Base-by-base conservation (phyloP, 1,140 invertebrate species). In the Pteromalus puparum region DNA sequence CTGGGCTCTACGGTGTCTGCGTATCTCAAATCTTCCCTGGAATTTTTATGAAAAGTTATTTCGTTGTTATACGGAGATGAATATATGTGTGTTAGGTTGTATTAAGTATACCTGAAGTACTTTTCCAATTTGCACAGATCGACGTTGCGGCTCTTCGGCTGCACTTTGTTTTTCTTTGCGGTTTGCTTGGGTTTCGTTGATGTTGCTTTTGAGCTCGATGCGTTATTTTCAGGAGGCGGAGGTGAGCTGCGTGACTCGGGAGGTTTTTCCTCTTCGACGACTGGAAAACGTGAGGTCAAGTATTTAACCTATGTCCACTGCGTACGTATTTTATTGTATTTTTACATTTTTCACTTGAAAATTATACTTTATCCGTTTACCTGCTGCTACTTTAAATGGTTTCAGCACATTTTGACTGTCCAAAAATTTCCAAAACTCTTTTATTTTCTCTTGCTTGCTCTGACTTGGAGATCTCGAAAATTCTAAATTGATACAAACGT, bases 401-500 rank as follows among this genome's bases (percentile, higher is more conserved):
- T 86, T 73, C 18, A 89, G 67, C 2, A 48, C 30, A 24, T 68
- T 42, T 65, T 83, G 80, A 13, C 18, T 26, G 18, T 89, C 88
- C 4, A 90, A 26, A 34, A 86, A 90, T 18, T 87, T 86, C 90
- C 90, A 91, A 61, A 90, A 89, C 9, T 87, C 81, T 28, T 86
- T 88, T 0, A 87, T 82, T 65, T 91, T 91, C 0, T 48, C n/a
- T 38, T 78, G 73, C 48, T 87, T 82, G 53, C 85, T 87, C 3
- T 21, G 6, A 53, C 86, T 88, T 1, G 61, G 12, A 0, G 48
- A 53, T 82, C 79, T 84, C 18, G 76, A 26, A 34, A 90, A 90
- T 4, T 76, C 53, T 2, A 90, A 10, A 84, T 90, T 79, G 12
- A 88, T 85, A 15, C 30, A 85, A 28, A 18, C 13, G 10, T 79